Conservation (phyloP, 2,888 invertebrate genomes). For the Mimas tiliae region DNA sequence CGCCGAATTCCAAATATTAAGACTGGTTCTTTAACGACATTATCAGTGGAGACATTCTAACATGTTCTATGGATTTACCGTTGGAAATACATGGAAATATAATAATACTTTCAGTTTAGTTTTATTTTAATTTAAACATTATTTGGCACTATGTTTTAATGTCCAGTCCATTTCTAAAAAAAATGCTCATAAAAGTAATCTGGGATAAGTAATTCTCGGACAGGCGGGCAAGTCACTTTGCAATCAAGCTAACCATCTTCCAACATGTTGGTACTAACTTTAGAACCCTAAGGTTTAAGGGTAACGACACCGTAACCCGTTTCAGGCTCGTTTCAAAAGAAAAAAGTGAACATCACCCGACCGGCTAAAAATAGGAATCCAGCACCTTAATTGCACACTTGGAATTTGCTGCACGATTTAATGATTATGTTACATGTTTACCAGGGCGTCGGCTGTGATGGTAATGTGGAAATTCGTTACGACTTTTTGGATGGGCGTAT, state of each 20-base stretch:
- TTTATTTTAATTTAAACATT: background rate
- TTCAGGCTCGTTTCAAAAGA: constrained; percentile 51
- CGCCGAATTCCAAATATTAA: too few species aligned
- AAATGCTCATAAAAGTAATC: constrained; percentile 36
- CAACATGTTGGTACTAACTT: constrained; percentile 33
- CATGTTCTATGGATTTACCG: too few species aligned
- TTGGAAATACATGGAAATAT: too few species aligned
- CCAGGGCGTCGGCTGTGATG: background rate
- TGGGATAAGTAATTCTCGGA: constrained; percentile 43
- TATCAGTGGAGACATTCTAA: too few species aligned
- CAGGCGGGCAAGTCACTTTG: constrained; percentile 48
- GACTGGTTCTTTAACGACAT: too few species aligned
- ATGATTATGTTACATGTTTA: constrained; percentile 53
- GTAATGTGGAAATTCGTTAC: constrained; percentile 18
- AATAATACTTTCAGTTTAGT: too few species aligned
- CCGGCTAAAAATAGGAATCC: constrained; percentile 75
- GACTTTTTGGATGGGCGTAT: background rate
- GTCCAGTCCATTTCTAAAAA: background rate
- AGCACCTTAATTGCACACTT: constrained; percentile 72
- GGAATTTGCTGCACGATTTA: constrained; percentile 77
- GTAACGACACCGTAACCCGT: constrained; percentile 58
- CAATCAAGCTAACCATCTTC: constrained; percentile 51
- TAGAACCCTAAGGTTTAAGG: constrained; percentile 53
- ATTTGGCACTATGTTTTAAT: background rate
- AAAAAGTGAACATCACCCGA: constrained; percentile 58